phyloP scores from a whole-genome alignment of 2,797 vertebrate genomes.

The Buphagus erythrorhynchus region DNA sequence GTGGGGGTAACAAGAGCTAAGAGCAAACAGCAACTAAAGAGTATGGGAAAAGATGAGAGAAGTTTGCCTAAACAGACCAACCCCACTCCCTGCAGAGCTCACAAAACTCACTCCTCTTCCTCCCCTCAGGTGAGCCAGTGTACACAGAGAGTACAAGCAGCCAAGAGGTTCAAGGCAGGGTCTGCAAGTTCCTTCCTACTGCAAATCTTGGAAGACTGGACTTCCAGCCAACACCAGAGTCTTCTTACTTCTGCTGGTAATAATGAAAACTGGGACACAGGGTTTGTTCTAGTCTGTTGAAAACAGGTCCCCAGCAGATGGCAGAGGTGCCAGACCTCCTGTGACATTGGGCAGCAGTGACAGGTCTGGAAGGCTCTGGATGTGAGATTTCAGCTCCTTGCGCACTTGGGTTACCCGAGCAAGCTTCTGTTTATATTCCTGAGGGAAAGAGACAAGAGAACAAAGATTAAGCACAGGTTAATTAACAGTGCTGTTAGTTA shows the following conservation, averaged over 20 bases:
- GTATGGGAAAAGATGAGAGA: constrained; percentile 11
- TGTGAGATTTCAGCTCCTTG: constrained; percentile 98
- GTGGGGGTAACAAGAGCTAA: constrained; percentile 50
- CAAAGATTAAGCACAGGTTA: not conserved
- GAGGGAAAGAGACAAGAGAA: constrained; percentile 14
- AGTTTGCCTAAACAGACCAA: not conserved
- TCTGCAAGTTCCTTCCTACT: constrained; percentile 59
- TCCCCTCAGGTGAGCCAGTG: not conserved
- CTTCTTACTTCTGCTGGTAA: constrained; percentile 70
- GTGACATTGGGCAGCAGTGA: constrained; percentile 96
- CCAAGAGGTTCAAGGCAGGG: constrained; percentile 22
- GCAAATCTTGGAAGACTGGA: constrained; percentile 2
- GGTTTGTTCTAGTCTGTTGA: constrained; percentile 89
- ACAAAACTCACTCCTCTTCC: not conserved
- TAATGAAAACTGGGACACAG: constrained; percentile 22
- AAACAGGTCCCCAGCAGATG: constrained; percentile 97
- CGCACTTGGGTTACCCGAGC: constrained; percentile 96
- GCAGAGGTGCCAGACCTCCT: constrained; percentile 93
- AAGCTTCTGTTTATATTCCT: constrained; percentile 99
- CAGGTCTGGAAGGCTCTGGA: constrained; percentile 97
- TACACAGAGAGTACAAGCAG: not conserved
- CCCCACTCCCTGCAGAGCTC: not conserved
- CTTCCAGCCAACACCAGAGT: constrained; percentile 48
- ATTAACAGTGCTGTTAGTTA: not conserved
- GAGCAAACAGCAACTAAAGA: constrained; percentile 55